Evolutionary conservation across 2,113 vertebrate species (phyloP).

Genomic region (Engystomops pustulosus): DNA sequence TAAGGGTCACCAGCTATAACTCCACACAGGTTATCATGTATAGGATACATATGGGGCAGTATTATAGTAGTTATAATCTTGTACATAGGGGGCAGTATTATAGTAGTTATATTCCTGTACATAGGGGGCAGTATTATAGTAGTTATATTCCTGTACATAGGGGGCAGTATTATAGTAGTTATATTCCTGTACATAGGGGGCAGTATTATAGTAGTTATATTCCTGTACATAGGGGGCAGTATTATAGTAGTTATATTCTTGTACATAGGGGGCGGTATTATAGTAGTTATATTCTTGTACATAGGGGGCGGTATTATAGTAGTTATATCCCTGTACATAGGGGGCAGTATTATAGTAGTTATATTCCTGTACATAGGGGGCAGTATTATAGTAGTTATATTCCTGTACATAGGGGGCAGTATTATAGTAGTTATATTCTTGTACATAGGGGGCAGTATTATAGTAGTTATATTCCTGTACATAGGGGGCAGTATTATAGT

Average conservation of each 20-base stretch:
- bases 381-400: no score
- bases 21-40: background rate
- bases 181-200: no score
- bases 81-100: constrained; percentile 1
- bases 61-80: background rate
- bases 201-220: background rate
- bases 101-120: background rate
- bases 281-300: background rate
- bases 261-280: background rate
- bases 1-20: no score
- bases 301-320: background rate
- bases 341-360: background rate
- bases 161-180: no score
- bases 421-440: no score
- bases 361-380: background rate
- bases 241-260: background rate
- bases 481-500: no score
- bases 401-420: no score
- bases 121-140: no score
- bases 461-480: no score
- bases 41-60: background rate
- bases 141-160: no score
- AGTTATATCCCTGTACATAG: background rate
- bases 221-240: background rate
- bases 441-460: no score